Conservation (phyloP, 2,113 vertebrate species). For the Chloropsis hardwickii region DNA sequence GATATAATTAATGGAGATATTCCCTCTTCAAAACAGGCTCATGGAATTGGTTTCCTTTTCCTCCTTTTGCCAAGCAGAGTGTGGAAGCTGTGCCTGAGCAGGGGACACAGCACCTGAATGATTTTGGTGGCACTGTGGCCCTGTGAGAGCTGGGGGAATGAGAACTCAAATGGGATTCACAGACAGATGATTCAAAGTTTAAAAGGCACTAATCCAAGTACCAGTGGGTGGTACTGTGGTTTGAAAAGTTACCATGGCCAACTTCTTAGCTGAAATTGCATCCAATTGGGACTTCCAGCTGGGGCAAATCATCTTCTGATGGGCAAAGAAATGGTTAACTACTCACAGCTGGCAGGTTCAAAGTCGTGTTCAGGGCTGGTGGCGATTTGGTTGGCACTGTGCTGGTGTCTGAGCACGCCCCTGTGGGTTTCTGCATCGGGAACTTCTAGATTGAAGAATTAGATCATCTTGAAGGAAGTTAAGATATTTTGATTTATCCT, state of each 20-base stretch:
- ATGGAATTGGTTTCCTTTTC: background rate
- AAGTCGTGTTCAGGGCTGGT: fast-evolving
- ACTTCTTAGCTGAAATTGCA: background rate
- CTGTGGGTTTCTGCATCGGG: fast-evolving
- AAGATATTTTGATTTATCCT: background rate
- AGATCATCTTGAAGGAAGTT: background rate
- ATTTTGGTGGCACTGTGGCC: background rate
- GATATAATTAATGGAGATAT: background rate
- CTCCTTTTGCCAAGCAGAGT: background rate
- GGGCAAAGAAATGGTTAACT: background rate
- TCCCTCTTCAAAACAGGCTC: background rate
- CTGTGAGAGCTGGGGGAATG: fast-evolving
- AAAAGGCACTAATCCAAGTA: background rate
- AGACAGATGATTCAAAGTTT: background rate
- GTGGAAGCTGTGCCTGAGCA: background rate
- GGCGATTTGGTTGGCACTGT: fast-evolving
- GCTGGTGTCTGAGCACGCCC: background rate
- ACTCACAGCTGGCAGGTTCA: background rate
- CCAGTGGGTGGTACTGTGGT: background rate
- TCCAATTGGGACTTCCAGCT: background rate
- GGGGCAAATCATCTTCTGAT: background rate
- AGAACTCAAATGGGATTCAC: background rate
- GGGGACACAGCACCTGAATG: background rate
- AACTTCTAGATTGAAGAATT: background rate
- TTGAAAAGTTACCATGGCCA: fast-evolving